A percentile compares a stretch with the other conserved stretches of the same genome.
Conservation (phyloP, 2,797 vertebrate genomes). For the Taeniopygia guttata region DNA sequence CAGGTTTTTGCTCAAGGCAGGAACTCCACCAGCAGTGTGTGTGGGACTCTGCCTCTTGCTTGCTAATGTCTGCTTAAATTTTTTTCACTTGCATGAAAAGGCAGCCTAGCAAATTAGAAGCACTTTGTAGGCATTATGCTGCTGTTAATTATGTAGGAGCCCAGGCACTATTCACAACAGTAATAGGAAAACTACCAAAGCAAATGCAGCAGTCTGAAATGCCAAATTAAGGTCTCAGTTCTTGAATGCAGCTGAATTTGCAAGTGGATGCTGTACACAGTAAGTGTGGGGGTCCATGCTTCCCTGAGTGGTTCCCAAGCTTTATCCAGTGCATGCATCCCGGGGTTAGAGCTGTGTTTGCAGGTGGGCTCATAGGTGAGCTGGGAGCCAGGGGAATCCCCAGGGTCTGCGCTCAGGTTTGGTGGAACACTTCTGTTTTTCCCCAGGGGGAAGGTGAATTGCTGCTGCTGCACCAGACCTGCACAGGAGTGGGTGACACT, state of each 20-base stretch:
- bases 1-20: neutral
- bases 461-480: neutral
- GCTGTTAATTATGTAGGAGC: constrained; percentile 18
- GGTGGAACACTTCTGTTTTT: neutral
- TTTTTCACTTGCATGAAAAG: neutral
- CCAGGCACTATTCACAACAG: neutral
- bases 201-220: neutral
- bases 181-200: constrained; percentile 16
- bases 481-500: fast-evolving
- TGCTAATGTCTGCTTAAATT: neutral
- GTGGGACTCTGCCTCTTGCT: neutral
- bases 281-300: fast-evolving
- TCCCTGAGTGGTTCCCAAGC: neutral
- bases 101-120: constrained; percentile 10
- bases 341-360: neutral
- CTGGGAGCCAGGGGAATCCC: neutral
- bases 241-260: neutral
- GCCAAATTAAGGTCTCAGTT: neutral
- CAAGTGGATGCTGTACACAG: neutral
- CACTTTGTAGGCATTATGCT: neutral
- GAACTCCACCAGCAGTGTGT: neutral
- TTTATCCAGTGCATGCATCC: neutral
- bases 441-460: neutral
- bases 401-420: fast-evolving
- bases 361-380: fast-evolving